Evolutionary conservation across 1,140 invertebrate species (phyloP), one percentile per base, ranked within the genome.

Genomic region (Euborellia annulipes): DNA sequence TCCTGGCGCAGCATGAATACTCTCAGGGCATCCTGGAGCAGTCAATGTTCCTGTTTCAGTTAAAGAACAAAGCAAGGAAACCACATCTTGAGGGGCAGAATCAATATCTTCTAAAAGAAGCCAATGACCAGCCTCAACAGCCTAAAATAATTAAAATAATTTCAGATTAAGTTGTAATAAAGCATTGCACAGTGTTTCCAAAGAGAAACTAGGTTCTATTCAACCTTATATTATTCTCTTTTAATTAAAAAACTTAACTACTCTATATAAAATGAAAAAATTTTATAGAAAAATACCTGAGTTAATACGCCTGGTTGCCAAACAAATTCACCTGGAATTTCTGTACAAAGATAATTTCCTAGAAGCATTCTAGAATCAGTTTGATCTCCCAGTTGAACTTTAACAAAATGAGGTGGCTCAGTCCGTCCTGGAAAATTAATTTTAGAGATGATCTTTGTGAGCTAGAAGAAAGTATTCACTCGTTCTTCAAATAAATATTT

Each of bases 71-170:
- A 99, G 58, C 20, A 93, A 74, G 2, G 90, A 85, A 0, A 88
- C 77, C 1, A 98, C 86, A 66, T 99, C 96, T 58, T 86, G 74
- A 6, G 85, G 83, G 9, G 91, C 92, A 53, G 77, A 79, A 58
- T 98, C 93, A 46, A 99, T 79, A 62, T 98, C 95, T 72, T 99
- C 95, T 32, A 99, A 61, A 1, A 98, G 64, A 36, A 99, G 64
- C 90, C 96, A 95, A 58, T 85, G 76, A 0, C 91, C 91, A 56
- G 82, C 70, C 49, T 75, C 71, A 3, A 97, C 82, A 46, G 90
- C 91, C 74, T 87, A 62, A 23, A 36, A 30, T 32, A 4, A n/a
- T 22, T 8, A 34, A 43, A 30, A 43, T 18, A 19, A 20, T 41
- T 20, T 3, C 32, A 11, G 32, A 34, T 34, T 11, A 34, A n/a